Percentiles rank a stretch among this genome's conserved stretches.
These are phyloP conservation scores for Zaprionus bogoriensis DNA, from an alignment of 2,888 invertebrate species.

Conservation along the genomic window DNA sequence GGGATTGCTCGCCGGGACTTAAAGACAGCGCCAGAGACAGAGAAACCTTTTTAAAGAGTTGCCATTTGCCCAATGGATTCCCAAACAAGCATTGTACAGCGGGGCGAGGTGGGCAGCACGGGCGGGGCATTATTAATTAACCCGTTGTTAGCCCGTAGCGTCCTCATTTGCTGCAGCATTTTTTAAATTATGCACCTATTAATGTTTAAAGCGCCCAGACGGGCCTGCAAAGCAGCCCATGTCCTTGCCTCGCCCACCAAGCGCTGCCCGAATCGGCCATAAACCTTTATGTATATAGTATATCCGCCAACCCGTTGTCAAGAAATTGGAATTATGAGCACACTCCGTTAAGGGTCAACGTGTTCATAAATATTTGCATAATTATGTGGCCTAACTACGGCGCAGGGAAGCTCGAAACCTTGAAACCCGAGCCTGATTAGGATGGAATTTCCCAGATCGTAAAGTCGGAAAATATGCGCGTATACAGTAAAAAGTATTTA, in stretches of 20 bases:
- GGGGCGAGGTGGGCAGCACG: conserved; percentile 33
- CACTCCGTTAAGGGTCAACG: conserved; percentile 38
- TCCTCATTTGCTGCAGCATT: conserved; percentile 53
- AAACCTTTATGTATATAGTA: conserved; percentile 57
- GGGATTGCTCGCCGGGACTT: conserved; percentile 37
- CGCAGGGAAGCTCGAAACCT: background rate
- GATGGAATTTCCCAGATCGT: background rate
- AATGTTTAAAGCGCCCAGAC: conserved; percentile 69
- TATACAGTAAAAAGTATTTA: no score
- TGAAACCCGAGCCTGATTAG: no score
- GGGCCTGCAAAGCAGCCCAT: conserved; percentile 3
- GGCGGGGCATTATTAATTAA: conserved; percentile 68
- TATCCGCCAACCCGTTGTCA: conserved; percentile 51
- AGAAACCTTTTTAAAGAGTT: conserved; percentile 68
- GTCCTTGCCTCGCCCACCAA: background rate
- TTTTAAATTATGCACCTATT: conserved; percentile 74
- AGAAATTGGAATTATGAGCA: conserved; percentile 58
- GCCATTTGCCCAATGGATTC: conserved; percentile 64
- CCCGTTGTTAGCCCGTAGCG: conserved; percentile 64
- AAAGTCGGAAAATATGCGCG: background rate
- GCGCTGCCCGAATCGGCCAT: conserved; percentile 34
- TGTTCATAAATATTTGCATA: conserved; percentile 52
- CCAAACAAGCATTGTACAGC: conserved; percentile 59
- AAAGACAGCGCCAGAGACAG: conserved; percentile 35
- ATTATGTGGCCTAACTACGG: conserved; percentile 25